A percentile compares a stretch with the other conserved stretches of the same genome.
These are phyloP conservation scores for Agonopterix subpropinquella DNA, from an alignment of 2,888 invertebrate genomes.

Conservation along the genomic window DNA sequence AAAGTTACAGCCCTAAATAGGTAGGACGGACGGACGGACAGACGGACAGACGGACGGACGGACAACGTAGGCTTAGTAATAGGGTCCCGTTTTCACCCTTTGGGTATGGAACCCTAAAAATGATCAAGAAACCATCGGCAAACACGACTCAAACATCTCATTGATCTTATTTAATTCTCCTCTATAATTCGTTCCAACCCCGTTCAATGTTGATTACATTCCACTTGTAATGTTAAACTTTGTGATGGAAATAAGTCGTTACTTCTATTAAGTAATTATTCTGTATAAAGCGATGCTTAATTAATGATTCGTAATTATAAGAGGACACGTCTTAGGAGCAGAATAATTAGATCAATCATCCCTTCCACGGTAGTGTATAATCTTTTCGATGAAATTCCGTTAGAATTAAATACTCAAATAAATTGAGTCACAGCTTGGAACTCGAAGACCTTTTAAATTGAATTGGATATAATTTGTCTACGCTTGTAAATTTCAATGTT, in stretches of 20 bases:
- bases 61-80: too few relatives aligned
- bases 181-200: conserved; percentile 53
- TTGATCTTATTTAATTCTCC: conserved; percentile 52
- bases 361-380: conserved; percentile 63
- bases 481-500: background rate
- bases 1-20: too few relatives aligned
- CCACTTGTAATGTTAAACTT: conserved; percentile 44
- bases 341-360: conserved; percentile 74
- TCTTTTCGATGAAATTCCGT: conserved; percentile 66
- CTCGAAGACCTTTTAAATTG: conserved; percentile 46
- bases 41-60: too few relatives aligned
- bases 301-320: conserved; percentile 73
- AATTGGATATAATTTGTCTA: conserved; percentile 35
- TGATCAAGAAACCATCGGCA: conserved; percentile 24
- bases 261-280: conserved; percentile 75
- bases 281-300: conserved; percentile 72
- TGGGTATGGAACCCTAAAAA: conserved; percentile 5
- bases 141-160: conserved; percentile 16
- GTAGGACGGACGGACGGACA: too few relatives aligned
- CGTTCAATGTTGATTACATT: conserved; percentile 66
- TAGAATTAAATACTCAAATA: conserved; percentile 60
- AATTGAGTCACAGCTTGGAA: conserved; percentile 50
- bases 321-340: conserved; percentile 70
- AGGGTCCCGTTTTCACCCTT: too few relatives aligned
- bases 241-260: conserved; percentile 70